Base-by-base conservation (phyloP, 2,113 vertebrate species). In the Oreochromis aureus region DNA sequence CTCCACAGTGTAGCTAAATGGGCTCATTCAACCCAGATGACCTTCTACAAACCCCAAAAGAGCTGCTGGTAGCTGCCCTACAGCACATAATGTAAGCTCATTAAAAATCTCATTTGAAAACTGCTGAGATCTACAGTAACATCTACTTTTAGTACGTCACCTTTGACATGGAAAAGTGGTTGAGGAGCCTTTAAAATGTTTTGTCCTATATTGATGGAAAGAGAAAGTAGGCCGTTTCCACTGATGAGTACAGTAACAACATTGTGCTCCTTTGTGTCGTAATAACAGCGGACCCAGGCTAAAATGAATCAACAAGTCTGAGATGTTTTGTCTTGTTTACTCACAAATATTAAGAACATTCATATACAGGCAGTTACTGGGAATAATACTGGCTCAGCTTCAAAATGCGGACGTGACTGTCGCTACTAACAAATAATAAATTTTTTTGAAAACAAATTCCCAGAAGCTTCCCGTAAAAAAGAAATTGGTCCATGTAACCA, bases 51-150 rank as follows among this genome's bases (percentile, higher is more conserved):
- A 95, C 89, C 93, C 92, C 95, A 89, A 90, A 89, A 94, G 95
- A 92, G 85, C 32, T 88, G 89, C 92, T 87, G 83, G 92, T 91
- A 51, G 92, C 92, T 91, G 89, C 93, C 88, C 89, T 87, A 82
- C 85, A 94, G 92, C 89, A 86, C 88, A 92, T 91, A 96, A 94
- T 83, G 92, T 83, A 63, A 92, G 81, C 91, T 95, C 95, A 95
- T 96, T 96, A 96, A 94, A 95, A 95, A 94, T 87, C 93, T 94
- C 63, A 95, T 95, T 93, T 95, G 90, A 91, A 87, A 92, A 86
- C 90, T 86, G 93, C 89, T 16, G 83, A 91, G 89, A 88, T 94
- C 91, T 86, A 90, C 88, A 53, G 83, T 83, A 94, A 69, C 86
- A 89, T 94, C 94, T 95, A 95, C 93, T 93, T 95, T 94, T 95